These are phyloP conservation scores for Pseudoips prasinana DNA, from an alignment of 2,888 invertebrate species.

Conservation along the genomic window DNA sequence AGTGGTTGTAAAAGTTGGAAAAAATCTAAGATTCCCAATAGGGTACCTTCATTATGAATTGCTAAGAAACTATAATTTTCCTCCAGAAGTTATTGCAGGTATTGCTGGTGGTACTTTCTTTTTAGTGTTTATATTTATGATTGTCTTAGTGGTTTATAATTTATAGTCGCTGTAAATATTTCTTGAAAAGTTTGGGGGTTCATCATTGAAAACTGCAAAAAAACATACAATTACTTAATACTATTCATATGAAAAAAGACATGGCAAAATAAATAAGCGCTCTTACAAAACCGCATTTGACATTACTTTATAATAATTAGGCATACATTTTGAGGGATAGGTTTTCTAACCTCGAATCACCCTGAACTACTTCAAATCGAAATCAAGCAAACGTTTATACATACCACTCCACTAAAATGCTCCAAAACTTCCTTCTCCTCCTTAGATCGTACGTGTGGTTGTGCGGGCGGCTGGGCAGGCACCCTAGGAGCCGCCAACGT, in stretches of 20 bases:
- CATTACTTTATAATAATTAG: too few relatives aligned
- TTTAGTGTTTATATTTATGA: slow-evolving; percentile 90
- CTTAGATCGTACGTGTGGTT: slow-evolving; percentile 89
- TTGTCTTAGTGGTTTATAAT: slow-evolving; percentile 93
- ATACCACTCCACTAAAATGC: slow-evolving; percentile 96
- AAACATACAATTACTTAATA: slow-evolving; percentile 5
- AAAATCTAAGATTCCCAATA: slow-evolving; percentile 91
- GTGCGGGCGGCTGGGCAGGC: slow-evolving; percentile 77
- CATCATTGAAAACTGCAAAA: slow-evolving; percentile 95
- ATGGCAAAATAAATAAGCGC: too few relatives aligned
- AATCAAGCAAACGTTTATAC: too few relatives aligned
- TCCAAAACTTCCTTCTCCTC: slow-evolving; percentile 99
- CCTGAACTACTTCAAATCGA: too few relatives aligned
- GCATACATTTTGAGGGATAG: too few relatives aligned
- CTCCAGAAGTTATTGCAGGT: slow-evolving; percentile 94
- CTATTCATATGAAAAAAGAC: too few relatives aligned
- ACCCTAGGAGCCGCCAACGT: slow-evolving; percentile 84
- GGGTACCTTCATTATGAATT: slow-evolving; percentile 96
- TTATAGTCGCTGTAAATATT: slow-evolving; percentile 96
- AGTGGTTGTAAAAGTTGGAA: slow-evolving; percentile 95
- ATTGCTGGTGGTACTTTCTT: slow-evolving; percentile 92
- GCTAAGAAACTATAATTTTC: slow-evolving; percentile 92
- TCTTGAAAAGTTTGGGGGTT: slow-evolving; percentile 97
- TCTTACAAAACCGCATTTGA: too few relatives aligned
- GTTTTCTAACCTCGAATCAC: too few relatives aligned